These are phyloP conservation scores for Dasyornis broadbenti DNA, from an alignment of 2,113 vertebrate species.

Conservation along the genomic window DNA sequence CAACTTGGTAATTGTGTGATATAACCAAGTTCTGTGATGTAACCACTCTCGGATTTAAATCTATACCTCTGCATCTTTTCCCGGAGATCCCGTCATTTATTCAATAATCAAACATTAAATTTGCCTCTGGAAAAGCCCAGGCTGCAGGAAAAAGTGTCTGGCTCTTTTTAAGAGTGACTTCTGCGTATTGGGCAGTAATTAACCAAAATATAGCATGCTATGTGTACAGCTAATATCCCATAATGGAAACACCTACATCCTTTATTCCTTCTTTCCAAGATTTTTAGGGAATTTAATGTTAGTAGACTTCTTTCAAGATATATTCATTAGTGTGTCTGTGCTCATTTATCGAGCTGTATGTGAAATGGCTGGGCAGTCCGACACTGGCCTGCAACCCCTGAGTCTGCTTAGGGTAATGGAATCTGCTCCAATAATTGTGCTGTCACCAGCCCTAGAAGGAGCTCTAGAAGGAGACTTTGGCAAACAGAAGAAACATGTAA, in stretches of 20 bases:
- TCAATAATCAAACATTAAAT: not conserved
- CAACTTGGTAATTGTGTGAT: not conserved
- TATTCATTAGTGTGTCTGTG: not conserved
- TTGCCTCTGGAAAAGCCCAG: not conserved
- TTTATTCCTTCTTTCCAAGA: not conserved
- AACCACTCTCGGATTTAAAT: not conserved
- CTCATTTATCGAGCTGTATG: not conserved
- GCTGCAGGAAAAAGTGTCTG: not conserved
- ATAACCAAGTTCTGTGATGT: not conserved
- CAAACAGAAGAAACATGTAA: not conserved
- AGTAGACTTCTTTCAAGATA: not conserved
- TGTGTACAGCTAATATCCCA: not conserved
- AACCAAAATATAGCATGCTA: not conserved
- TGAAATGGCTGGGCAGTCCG: not conserved
- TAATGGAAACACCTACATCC: not conserved
- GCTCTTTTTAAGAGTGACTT: not conserved
- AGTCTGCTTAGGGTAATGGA: not conserved
- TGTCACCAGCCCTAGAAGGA: not conserved
- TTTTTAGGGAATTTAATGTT: not conserved
- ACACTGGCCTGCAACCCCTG: not conserved
- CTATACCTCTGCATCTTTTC: not conserved
- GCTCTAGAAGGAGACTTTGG: not conserved
- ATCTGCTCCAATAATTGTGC: not conserved
- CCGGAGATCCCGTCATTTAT: not conserved
- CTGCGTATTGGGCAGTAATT: not conserved